These are phyloP conservation scores for Brienomyrus longianalis DNA, from an alignment of 2,113 vertebrate genomes.

Conservation along the genomic window DNA sequence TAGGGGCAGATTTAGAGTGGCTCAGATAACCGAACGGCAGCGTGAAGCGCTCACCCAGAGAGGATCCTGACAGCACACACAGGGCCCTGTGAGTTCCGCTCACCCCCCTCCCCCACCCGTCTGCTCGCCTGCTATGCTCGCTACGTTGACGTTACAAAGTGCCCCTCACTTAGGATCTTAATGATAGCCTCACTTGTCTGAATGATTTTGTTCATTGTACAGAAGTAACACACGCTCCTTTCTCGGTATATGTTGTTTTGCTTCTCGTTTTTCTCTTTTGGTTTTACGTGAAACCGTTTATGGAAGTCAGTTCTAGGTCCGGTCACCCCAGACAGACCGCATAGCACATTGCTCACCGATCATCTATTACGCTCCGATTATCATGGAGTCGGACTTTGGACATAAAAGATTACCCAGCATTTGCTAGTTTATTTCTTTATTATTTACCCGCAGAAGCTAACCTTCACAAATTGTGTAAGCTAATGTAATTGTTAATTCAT, in stretches of 20 bases:
- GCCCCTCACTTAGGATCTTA: conserved; percentile 17
- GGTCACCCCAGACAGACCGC: neutral
- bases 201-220: conserved; percentile 20
- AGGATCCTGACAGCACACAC: neutral
- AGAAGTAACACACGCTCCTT: neutral
- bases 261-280: neutral
- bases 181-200: conserved; percentile 6
- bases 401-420: neutral
- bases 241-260: neutral
- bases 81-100: neutral
- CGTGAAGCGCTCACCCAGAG: neutral
- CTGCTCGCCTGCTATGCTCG: neutral
- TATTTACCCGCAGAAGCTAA: neutral
- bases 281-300: neutral
- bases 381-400: neutral
- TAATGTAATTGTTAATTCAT: neutral
- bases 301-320: neutral
- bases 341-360: neutral
- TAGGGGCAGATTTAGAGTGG: neutral
- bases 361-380: neutral
- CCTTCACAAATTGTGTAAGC: neutral
- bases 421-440: neutral
- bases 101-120: neutral
- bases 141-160: conserved; percentile 22
- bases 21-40: neutral